Evolutionary conservation across 1,140 invertebrate species (phyloP).

Genomic region (Bathynomus jamesi): DNA sequence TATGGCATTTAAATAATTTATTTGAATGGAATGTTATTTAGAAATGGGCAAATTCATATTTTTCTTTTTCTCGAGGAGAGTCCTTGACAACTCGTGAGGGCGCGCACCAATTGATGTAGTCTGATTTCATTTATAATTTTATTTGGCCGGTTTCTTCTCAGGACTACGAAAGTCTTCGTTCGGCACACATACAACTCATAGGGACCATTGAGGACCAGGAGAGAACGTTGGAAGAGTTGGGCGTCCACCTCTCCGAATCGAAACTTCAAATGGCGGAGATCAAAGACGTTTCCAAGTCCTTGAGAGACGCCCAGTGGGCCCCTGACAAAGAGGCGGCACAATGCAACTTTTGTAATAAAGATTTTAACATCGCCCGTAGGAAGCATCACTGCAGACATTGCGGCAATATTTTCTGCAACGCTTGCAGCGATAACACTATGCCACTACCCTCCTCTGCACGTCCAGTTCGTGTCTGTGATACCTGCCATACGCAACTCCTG

Average conservation of each 20-base stretch:
- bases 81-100: too few species aligned
- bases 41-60: too few species aligned
- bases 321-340: conserved; percentile 73
- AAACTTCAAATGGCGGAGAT: conserved; percentile 84
- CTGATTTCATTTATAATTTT: too few species aligned
- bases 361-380: conserved; percentile 82
- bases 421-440: conserved; percentile 88
- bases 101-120: too few species aligned
- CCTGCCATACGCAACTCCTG: conserved; percentile 64
- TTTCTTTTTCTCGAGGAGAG: too few species aligned
- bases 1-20: too few species aligned
- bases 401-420: conserved; percentile 86
- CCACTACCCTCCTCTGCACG: conserved; percentile 70
- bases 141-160: too few species aligned
- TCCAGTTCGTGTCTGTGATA: conserved; percentile 88
- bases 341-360: conserved; percentile 77
- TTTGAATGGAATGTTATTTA: too few species aligned
- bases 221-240: conserved; percentile 84
- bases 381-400: conserved; percentile 92
- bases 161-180: conserved; percentile 51
- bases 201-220: conserved; percentile 70
- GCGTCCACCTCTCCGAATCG: conserved; percentile 75
- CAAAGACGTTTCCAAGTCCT: conserved; percentile 43
- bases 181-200: conserved; percentile 67
- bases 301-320: conserved; percentile 64